These are phyloP conservation scores for Orthosia gracilis DNA, from an alignment of 2,888 invertebrate genomes.

Conservation along the genomic window DNA sequence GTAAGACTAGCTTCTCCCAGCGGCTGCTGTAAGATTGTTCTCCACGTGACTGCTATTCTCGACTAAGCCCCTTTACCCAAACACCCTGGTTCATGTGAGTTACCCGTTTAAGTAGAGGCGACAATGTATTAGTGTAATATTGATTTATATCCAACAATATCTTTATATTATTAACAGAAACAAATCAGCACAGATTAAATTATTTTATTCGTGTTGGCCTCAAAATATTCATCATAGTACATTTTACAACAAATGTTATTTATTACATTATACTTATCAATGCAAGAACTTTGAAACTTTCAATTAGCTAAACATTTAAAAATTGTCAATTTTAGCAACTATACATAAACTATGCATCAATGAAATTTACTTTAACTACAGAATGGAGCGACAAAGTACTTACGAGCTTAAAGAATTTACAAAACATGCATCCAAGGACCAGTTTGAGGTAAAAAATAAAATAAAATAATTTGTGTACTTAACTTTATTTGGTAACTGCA, in stretches of 20 bases:
- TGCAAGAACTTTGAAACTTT: conserved; percentile 83
- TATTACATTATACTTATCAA: conserved; percentile 84
- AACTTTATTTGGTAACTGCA: conserved; percentile 89
- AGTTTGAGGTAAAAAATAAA: conserved; percentile 73
- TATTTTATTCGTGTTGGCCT: conserved; percentile 89
- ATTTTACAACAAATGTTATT: conserved; percentile 89
- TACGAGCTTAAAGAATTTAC: conserved; percentile 40
- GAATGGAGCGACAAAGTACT: conserved; percentile 34
- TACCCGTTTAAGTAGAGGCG: too few relatives aligned
- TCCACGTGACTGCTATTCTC: too few relatives aligned
- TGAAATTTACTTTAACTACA: conserved; percentile 50
- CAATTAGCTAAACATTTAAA: conserved; percentile 87
- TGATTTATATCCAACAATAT: not conserved
- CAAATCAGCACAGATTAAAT: conserved; percentile 81
- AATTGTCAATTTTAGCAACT: conserved; percentile 88
- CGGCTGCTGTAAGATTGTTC: too few relatives aligned
- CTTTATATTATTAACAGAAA: conserved; percentile 67
- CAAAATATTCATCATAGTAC: conserved; percentile 87
- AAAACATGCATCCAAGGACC: conserved; percentile 54
- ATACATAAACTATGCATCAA: conserved; percentile 59
- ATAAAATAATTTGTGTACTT: conserved; percentile 79
- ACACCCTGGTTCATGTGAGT: too few relatives aligned
- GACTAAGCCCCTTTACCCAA: too few relatives aligned
- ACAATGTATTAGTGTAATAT: not conserved
- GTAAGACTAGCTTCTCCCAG: too few relatives aligned